These are phyloP conservation scores for Enoplolaimus lenunculus DNA, from an alignment of 2,888 invertebrate species.

Conservation along the genomic window DNA sequence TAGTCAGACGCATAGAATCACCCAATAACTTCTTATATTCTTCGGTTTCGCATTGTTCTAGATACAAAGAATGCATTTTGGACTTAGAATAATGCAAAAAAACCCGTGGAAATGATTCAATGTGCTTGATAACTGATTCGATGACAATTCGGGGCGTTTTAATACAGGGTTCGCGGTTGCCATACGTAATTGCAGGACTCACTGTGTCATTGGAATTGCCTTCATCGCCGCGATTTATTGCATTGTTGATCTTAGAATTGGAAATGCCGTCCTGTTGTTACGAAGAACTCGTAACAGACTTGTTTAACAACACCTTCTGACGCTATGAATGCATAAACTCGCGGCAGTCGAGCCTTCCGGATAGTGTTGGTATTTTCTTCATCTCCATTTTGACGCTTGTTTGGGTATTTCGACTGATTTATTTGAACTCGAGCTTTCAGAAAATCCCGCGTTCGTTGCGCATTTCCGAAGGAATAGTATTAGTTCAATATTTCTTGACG, in stretches of 20 bases:
- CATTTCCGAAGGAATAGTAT: not conserved
- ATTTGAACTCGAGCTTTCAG: not conserved
- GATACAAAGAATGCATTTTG: not conserved
- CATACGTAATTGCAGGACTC: not conserved
- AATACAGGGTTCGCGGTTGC: not conserved
- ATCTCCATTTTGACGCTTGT: not conserved
- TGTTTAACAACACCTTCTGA: not conserved
- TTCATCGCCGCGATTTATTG: not conserved
- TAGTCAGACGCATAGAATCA: not conserved
- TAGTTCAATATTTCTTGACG: not conserved
- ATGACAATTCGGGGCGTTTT: not conserved
- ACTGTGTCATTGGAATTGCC: not conserved
- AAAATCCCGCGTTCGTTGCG: not conserved
- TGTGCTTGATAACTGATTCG: not conserved
- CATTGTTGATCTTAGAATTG: not conserved
- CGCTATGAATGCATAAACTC: not conserved
- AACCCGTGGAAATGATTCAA: not conserved
- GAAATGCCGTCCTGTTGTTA: not conserved
- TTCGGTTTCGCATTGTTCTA: not conserved
- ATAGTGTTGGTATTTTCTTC: not conserved
- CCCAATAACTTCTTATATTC: not conserved
- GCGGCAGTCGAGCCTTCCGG: not conserved
- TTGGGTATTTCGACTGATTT: not conserved
- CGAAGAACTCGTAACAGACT: not conserved
- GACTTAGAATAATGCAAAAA: not conserved